Percentiles rank a stretch among this genome's conserved stretches.
Conservation (phyloP, 2,797 vertebrate genomes). For the Enoplosus armatus region DNA sequence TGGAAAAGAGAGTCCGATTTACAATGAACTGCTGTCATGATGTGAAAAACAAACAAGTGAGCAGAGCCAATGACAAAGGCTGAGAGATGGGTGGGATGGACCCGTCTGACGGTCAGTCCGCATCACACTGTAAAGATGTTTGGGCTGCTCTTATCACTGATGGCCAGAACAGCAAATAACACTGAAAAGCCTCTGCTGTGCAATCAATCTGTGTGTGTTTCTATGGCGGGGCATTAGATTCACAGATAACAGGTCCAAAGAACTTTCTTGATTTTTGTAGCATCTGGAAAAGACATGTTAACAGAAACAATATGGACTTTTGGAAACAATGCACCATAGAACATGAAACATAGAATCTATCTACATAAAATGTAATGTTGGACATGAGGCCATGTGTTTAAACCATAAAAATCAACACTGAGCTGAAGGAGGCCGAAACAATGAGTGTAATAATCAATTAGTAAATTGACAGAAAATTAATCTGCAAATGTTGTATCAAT, state of each 20-base stretch:
- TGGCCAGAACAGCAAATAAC: conserved; percentile 43
- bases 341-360: too few species aligned
- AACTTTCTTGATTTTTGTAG: too few species aligned
- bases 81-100: conserved; percentile 21
- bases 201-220: too few species aligned
- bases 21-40: conserved; percentile 53
- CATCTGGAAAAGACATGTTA: too few species aligned
- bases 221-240: too few species aligned
- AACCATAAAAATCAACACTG: neutral
- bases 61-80: conserved; percentile 40
- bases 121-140: conserved; percentile 16
- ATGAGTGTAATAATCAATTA: too few species aligned
- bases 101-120: conserved; percentile 16
- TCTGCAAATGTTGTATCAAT: too few species aligned
- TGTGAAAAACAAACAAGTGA: conserved; percentile 79
- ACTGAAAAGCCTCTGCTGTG: too few species aligned
- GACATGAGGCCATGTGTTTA: conserved; percentile 3
- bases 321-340: too few species aligned
- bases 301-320: too few species aligned
- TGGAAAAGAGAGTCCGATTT: conserved; percentile 58
- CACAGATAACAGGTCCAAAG: too few species aligned
- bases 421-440: neutral
- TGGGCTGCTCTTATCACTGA: conserved; percentile 28
- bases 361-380: neutral
- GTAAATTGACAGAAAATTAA: neutral